phyloP scores from a whole-genome alignment of 2,113 vertebrate species.

The Eulacestoma nigropectus region DNA sequence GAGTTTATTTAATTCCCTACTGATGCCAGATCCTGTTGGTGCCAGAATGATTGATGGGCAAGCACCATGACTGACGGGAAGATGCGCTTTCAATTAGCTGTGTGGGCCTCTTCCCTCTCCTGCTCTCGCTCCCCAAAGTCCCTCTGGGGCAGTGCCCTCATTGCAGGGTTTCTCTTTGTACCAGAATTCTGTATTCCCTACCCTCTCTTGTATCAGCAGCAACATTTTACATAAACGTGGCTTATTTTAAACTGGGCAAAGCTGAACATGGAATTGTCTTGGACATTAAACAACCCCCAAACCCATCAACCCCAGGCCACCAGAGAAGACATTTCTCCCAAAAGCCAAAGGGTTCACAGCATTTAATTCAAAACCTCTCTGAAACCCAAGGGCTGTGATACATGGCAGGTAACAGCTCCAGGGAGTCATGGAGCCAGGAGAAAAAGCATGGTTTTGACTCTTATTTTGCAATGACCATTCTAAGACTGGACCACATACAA shows the following conservation, averaged over 20 bases:
- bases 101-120: background rate
- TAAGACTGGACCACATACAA: background rate
- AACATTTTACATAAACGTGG: background rate
- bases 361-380: background rate
- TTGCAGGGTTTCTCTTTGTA: background rate
- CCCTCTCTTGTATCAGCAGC: background rate
- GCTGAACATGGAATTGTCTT: background rate
- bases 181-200: background rate
- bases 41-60: slow-evolving; percentile 67
- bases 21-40: slow-evolving; percentile 68
- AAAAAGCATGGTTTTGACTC: background rate
- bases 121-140: background rate
- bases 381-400: background rate
- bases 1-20: slow-evolving; percentile 70
- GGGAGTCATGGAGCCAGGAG: background rate
- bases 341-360: background rate
- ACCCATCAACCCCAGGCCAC: background rate
- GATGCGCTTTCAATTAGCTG: slow-evolving; percentile 62
- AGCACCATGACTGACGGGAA: slow-evolving; percentile 29
- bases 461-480: background rate
- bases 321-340: background rate
- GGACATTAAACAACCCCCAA: background rate
- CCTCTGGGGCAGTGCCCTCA: background rate
- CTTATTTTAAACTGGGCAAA: background rate
- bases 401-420: background rate